phyloP scores from a whole-genome alignment of 2,888 invertebrate genomes.

The Rhamphomyia laevipes region DNA sequence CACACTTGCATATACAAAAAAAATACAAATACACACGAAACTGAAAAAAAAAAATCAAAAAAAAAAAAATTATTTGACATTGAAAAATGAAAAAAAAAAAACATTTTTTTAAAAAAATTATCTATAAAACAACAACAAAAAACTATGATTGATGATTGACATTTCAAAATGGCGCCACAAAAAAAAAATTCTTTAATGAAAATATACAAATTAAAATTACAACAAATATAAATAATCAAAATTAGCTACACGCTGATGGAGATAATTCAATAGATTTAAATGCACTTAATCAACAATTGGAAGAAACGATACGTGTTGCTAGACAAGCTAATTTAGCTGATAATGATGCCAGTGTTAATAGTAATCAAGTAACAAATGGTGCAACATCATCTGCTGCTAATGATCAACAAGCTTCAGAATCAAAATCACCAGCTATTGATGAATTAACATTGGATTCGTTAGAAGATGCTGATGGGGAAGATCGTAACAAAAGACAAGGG shows the following conservation, averaged over 20 bases:
- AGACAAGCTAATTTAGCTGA: constrained; percentile 35
- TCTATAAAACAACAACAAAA: too few species aligned
- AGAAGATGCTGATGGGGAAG: constrained; percentile 60
- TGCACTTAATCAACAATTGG: constrained; percentile 36
- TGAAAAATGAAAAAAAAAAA: too few species aligned
- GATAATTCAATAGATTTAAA: constrained; percentile 35
- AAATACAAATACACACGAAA: too few species aligned
- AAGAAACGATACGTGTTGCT: constrained; percentile 38
- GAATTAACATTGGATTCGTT: constrained; percentile 58
- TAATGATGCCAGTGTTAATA: constrained; percentile 10
- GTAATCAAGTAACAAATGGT: constrained; percentile 3
- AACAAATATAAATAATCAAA: neutral
- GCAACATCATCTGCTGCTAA: constrained; percentile 18
- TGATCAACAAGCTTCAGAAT: constrained; percentile 45
- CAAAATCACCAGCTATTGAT: constrained; percentile 51
- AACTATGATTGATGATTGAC: too few species aligned
- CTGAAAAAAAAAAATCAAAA: too few species aligned
- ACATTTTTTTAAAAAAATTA: too few species aligned
- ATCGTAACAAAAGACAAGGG: constrained; percentile 59
- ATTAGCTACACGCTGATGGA: constrained; percentile 15
- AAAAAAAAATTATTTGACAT: too few species aligned
- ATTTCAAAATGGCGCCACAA: too few species aligned
- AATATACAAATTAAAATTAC: neutral
- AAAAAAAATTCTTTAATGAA: too few species aligned
- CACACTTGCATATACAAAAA: too few species aligned